Percentiles rank a stretch among this genome's conserved stretches.
Evolutionary conservation across 2,113 vertebrate species (phyloP).

Genomic region (Ariopsis seemanni): DNA sequence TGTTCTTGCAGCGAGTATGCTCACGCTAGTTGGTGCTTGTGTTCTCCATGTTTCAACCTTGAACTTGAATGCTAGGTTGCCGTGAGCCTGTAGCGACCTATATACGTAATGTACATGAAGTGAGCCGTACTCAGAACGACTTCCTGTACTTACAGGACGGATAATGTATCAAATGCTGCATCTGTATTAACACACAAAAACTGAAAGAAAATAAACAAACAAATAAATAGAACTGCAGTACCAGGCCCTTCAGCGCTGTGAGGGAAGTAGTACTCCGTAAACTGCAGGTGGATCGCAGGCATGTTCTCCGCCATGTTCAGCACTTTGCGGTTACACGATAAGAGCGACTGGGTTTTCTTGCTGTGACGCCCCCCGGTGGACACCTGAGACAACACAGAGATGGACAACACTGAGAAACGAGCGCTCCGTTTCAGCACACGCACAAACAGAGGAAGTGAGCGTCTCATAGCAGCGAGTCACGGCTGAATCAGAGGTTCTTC

Average conservation of each 20-base stretch:
- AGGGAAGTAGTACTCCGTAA: conserved; percentile 95
- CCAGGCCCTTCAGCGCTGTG: conserved; percentile 85
- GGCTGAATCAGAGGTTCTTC: background rate
- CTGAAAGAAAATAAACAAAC: background rate
- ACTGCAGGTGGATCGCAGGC: conserved; percentile 91
- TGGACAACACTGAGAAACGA: background rate
- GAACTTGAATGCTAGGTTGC: background rate
- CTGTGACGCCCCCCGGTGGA: conserved; percentile 88
- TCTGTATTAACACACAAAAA: background rate
- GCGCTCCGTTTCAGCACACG: background rate
- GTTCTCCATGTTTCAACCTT: background rate
- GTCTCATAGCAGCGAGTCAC: background rate
- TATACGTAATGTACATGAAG: background rate
- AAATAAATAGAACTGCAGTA: conserved; percentile 54
- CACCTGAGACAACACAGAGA: conserved; percentile 74
- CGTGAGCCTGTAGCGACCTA: background rate
- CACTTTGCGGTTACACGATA: conserved; percentile 88
- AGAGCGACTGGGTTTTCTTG: conserved; percentile 87
- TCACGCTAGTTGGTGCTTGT: background rate
- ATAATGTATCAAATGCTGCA: background rate
- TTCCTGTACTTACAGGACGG: background rate
- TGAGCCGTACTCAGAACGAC: background rate
- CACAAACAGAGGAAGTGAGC: background rate
- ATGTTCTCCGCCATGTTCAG: conserved; percentile 77
- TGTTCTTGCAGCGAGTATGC: background rate